phyloP scores from a whole-genome alignment of 2,113 vertebrate species.

The Emydura subglobosa region DNA sequence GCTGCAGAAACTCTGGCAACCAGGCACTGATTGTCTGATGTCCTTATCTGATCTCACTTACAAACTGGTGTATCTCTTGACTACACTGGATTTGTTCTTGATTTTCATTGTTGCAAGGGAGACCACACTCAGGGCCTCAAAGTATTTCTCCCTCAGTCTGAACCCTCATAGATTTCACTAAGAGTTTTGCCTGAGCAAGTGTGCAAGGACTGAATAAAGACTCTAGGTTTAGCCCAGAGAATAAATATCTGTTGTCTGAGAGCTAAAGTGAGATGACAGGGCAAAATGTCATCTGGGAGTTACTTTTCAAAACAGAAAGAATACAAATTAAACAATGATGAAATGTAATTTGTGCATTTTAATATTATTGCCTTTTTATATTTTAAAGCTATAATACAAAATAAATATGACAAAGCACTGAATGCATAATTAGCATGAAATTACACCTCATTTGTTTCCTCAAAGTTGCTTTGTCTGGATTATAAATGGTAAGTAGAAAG shows the following conservation, averaged over 20 bases:
- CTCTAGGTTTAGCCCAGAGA: neutral
- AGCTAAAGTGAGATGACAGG: slow-evolving; percentile 31
- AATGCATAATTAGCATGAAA: slow-evolving; percentile 73
- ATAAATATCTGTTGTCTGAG: slow-evolving; percentile 39
- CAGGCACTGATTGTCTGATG: neutral
- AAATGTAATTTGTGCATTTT: slow-evolving; percentile 58
- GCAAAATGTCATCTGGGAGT: slow-evolving; percentile 51
- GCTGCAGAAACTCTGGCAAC: neutral
- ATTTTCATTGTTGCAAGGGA: neutral
- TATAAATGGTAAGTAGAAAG: slow-evolving; percentile 59
- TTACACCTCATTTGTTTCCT: slow-evolving; percentile 63
- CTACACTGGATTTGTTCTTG: neutral
- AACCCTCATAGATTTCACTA: neutral
- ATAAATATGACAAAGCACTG: slow-evolving; percentile 68
- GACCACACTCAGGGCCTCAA: neutral
- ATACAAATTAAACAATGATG: slow-evolving; percentile 3
- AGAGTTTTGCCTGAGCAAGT: neutral
- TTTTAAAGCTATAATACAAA: slow-evolving; percentile 61
- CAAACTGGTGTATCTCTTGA: neutral
- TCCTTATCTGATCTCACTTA: neutral
- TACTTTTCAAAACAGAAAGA: slow-evolving; percentile 42
- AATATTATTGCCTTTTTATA: slow-evolving; percentile 53
- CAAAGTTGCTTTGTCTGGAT: slow-evolving; percentile 65
- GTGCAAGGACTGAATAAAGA: neutral
- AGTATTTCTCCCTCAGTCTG: slow-evolving; percentile 11